Evolutionary conservation across 1,140 invertebrate genomes (phyloP).

Genomic region (Tetragnatha versicolor): DNA sequence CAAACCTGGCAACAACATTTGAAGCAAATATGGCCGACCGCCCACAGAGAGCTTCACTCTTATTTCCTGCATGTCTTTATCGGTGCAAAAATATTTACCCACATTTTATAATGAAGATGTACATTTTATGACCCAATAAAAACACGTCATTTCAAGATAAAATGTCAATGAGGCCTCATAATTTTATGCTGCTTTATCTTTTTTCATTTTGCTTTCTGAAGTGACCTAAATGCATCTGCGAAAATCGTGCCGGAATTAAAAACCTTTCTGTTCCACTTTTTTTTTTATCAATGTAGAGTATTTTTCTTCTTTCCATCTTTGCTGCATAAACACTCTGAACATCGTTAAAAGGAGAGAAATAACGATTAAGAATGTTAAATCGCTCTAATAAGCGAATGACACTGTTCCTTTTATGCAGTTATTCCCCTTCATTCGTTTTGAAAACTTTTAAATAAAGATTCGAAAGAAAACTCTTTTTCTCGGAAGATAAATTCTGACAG

Average conservation of each 20-base stretch:
- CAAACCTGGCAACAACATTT: slow-evolving; percentile 7
- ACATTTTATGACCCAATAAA: slow-evolving; percentile 54
- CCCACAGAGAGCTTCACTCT: slow-evolving; percentile 3
- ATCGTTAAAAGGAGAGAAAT: no score
- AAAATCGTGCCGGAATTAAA: slow-evolving; percentile 48
- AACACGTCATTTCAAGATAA: slow-evolving; percentile 54
- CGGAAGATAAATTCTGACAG: no score
- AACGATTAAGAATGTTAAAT: no score
- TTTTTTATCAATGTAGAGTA: no score
- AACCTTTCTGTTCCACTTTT: slow-evolving; percentile 18
- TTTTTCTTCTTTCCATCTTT: no score
- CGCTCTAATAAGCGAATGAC: no score
- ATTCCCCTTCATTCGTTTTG: neutral
- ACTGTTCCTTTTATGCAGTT: no score
- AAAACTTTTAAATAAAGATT: no score
- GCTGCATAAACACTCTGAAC: neutral
- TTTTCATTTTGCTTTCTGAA: slow-evolving; percentile 3
- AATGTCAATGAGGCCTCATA: slow-evolving; percentile 52
- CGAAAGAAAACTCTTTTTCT: no score
- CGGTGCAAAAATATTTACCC: slow-evolving; percentile 51
- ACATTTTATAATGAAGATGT: slow-evolving; percentile 53
- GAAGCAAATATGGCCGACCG: slow-evolving; percentile 26
- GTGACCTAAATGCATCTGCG: slow-evolving; percentile 49
- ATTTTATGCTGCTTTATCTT: slow-evolving; percentile 23
- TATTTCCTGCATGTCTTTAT: slow-evolving; percentile 40